Evolutionary conservation across 2,113 vertebrate genomes (phyloP).

Genomic region (Struthidea cinerea): DNA sequence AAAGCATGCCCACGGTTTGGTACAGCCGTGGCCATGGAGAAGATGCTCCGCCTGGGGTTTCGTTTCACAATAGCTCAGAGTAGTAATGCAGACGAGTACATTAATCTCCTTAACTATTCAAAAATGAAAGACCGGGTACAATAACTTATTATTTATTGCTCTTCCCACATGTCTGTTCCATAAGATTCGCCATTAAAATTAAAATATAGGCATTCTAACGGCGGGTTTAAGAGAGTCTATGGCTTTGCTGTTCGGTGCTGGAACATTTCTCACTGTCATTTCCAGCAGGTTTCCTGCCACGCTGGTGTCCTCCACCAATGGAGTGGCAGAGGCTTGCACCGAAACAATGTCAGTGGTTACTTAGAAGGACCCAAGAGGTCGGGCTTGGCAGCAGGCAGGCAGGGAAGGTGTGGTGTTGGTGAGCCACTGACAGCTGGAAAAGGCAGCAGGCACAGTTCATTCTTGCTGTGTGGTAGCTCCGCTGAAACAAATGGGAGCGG

Average conservation of each 20-base stretch:
- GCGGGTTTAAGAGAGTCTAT: slow-evolving; percentile 52
- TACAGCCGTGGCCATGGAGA: background rate
- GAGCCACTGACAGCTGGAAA: background rate
- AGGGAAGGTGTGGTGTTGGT: background rate
- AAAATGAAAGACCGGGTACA: slow-evolving; percentile 62
- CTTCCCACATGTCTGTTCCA: slow-evolving; percentile 42
- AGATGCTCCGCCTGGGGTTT: slow-evolving; percentile 31
- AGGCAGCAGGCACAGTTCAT: background rate
- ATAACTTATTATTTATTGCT: slow-evolving; percentile 68
- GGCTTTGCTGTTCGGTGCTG: background rate
- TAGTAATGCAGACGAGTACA: slow-evolving; percentile 55
- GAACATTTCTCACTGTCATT: slow-evolving; percentile 39
- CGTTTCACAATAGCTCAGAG: slow-evolving; percentile 28
- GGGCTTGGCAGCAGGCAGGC: background rate
- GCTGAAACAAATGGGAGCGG: background rate
- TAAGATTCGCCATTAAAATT: slow-evolving; percentile 62
- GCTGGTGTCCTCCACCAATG: background rate
- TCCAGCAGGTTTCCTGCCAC: background rate
- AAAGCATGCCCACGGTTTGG: background rate
- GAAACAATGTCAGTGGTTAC: accelerated
- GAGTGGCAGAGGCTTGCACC: background rate
- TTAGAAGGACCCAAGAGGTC: background rate
- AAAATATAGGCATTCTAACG: slow-evolving; percentile 54
- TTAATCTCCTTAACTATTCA: slow-evolving; percentile 72
- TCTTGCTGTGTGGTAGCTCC: background rate